Evolutionary conservation across 2,797 vertebrate genomes (phyloP), one percentile per base, ranked within the genome.

Genomic region (Pyrocephalus nanus): DNA sequence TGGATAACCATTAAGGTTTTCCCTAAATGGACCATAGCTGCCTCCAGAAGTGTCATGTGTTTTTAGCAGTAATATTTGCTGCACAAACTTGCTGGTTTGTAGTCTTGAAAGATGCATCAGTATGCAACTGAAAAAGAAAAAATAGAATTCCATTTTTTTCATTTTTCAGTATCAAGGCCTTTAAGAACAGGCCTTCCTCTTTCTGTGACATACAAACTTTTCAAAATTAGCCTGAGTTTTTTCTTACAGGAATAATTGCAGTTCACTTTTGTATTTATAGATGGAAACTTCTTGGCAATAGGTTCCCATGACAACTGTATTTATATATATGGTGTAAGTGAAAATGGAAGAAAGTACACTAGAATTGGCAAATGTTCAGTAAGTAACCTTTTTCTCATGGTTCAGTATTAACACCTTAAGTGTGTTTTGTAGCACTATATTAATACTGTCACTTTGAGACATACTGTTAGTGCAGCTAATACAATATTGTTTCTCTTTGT

Each of bases 251-350:
- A 70, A 12, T 92, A 51, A 84, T 38, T 79, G n/a, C 36, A 34
- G 11, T 79, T 36, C 48, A 87, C 22, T 94, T 94, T 84, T 81
- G 29, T 96, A 53, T 95, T 92, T 92, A 55, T 79, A 99, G 99
- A 99, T 92, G 99, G 99, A 74, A 99, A 98, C 97, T 99, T 99
- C 97, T 97, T 99, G 94, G 99, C 99, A 25, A 99, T 99, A n/a
- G 99, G 99, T 95, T 99, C 99, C 91, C 99, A 99, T 38, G 99
- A 99, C 98, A 99, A 99, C 98, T 99, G 98, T 94, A 99, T 99
- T 98, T 99, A 99, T 88, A 98, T 99, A 96, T 99, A 99, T 26
- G 98, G 98, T 4, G 98, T 99, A 90, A 97, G 97, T n/a, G 99
- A 99, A 97, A 98, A 98, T 38, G 99, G 99, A 86, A 98, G 98